Evolutionary conservation across 1,140 invertebrate genomes (phyloP), one percentile per base, ranked within the genome.

Genomic region (Macrotrachela quadricornifera): DNA sequence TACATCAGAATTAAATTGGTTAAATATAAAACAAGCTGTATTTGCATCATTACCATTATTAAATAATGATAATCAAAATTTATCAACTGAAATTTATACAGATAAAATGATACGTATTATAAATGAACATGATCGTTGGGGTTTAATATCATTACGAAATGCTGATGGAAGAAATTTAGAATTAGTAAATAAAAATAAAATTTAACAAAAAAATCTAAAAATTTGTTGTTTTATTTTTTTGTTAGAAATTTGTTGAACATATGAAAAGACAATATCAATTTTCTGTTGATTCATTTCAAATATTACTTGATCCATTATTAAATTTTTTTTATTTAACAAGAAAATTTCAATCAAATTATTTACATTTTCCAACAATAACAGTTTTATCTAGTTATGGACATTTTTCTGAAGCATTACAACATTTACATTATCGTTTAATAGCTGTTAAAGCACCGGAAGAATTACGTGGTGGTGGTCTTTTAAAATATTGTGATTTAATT

Each of bases 261-360:
- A 97, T 99, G 91, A 80, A 85, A 57, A 78, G 94, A 36, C 90
- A 96, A 71, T 97, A 95, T 69, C 91, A 97, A 69, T 97, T 97
- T 73, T 91, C 85, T 38, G 94, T 97, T 16, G 92, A 99, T 72
- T 94, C 87, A 17, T 99, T 97, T 75, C 88, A 95, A 71, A 94
- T 97, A 58, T 50, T 92, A 97, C 68, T 90, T 86, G n/a, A 71
- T 97, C 55, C 73, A 4, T 42, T 42, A 14, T 15, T 42, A 14
- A 42, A 42, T 15, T 42, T 4, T 42, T 2, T 42, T 42, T 13
- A 14, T 42, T 14, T 14, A 11, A 14, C 40, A 14, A 42, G 10
- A 42, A 46, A 21, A 46, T 30, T 30, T 12, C 3, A 46, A 4
- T 12, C 15, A 10, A 11, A 15, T 46, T 9, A 18, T 10, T 10